Conservation (phyloP, 92 coral and sea anemone species). For the Metridium senile region DNA sequence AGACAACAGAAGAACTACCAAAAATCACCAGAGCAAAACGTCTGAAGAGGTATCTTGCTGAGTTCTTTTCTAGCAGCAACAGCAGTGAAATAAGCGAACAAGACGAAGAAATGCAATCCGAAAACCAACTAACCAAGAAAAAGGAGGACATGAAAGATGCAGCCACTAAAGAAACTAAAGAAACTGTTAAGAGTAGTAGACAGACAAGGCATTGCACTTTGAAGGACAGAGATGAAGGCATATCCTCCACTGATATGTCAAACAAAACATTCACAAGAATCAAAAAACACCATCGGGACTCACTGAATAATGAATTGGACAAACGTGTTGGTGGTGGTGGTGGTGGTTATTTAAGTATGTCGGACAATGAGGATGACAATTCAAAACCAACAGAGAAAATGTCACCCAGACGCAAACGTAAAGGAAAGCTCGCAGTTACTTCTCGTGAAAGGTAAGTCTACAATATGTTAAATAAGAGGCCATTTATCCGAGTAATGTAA, state of each 20-base stretch:
- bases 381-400: neutral
- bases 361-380: neutral
- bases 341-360: slow-evolving; percentile 6
- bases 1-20: neutral
- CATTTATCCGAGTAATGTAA: too few species aligned
- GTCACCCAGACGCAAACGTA: neutral
- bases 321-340: neutral
- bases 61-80: slow-evolving; percentile 4
- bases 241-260: neutral
- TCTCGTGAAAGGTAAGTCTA: neutral
- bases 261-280: slow-evolving; percentile 1
- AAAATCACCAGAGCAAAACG: neutral
- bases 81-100: slow-evolving; percentile 3
- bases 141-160: neutral
- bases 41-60: neutral
- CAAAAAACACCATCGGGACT: neutral
- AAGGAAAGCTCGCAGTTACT: neutral
- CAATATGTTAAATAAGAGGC: too few species aligned
- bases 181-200: too few species aligned
- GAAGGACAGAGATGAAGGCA: neutral
- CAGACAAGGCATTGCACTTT: too few species aligned
- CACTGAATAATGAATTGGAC: neutral
- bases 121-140: neutral
- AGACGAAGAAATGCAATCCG: neutral
- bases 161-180: neutral